These are phyloP conservation scores for Bolinopsis microptera DNA, from an alignment of 37 sponge, comb jelly and placozoan species.

Conservation along the genomic window DNA sequence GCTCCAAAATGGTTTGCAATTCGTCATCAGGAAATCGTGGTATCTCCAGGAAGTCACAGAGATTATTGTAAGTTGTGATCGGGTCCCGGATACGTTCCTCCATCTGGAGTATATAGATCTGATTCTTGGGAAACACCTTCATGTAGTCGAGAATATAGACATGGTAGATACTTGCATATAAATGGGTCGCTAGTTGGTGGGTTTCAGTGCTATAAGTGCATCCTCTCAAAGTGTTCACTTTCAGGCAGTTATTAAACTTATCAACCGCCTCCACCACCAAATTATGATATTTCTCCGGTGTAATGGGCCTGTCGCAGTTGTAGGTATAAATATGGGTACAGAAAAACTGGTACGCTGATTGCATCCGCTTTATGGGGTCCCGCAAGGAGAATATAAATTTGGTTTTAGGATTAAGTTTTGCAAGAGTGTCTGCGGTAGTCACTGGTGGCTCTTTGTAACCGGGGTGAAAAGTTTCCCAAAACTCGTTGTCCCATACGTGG, in stretches of 20 bases:
- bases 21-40: not conserved
- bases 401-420: not conserved
- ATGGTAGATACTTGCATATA: not conserved
- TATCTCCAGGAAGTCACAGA: not conserved
- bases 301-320: conserved; percentile 3
- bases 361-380: not conserved
- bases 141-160: not conserved
- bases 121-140: not conserved
- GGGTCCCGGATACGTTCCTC: not conserved
- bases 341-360: conserved; percentile 21
- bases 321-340: not conserved
- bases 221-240: not conserved
- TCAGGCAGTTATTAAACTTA: not conserved
- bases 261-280: conserved; percentile 13
- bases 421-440: not conserved
- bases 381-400: not conserved
- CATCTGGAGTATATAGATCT: not conserved
- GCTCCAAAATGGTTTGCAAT: not conserved
- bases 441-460: not conserved
- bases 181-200: conserved; percentile 5
- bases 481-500: conserved; percentile 8
- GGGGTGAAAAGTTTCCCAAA: not conserved
- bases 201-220: not conserved
- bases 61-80: not conserved
- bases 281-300: conserved; percentile 6